A percentile compares a stretch with the other conserved stretches of the same genome.
Evolutionary conservation across 2,888 invertebrate species (phyloP).

Genomic region (Hofmannophila pseudospretella): DNA sequence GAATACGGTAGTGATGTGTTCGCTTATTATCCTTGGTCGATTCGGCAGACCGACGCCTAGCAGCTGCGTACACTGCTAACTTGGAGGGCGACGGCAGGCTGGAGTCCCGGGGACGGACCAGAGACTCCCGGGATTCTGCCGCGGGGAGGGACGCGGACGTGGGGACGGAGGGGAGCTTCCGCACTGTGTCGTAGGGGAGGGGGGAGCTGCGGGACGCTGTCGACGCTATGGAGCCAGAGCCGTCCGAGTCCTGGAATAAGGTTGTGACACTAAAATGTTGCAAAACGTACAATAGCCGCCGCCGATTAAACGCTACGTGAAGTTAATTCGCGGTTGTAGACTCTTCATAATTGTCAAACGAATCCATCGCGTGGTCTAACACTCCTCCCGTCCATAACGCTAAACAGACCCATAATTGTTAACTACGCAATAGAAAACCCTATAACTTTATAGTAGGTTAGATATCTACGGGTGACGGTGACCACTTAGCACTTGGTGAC

Average conservation of each 20-base stretch:
- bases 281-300: too few species aligned
- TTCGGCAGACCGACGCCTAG: slow-evolving; percentile 74
- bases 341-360: too few species aligned
- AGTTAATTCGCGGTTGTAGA: too few species aligned
- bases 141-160: slow-evolving; percentile 71
- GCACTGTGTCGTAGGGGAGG: slow-evolving; percentile 62
- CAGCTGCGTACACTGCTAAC: slow-evolving; percentile 77
- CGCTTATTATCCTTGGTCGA: slow-evolving; percentile 78
- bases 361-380: too few species aligned
- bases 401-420: too few species aligned
- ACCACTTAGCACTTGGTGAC: too few species aligned
- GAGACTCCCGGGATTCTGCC: slow-evolving; percentile 70
- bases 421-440: too few species aligned
- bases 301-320: too few species aligned
- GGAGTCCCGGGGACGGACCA: slow-evolving; percentile 65
- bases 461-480: too few species aligned
- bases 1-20: slow-evolving; percentile 85
- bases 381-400: too few species aligned
- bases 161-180: slow-evolving; percentile 67
- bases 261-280: too few species aligned
- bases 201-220: slow-evolving; percentile 65
- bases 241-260: slow-evolving; percentile 58
- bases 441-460: too few species aligned
- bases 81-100: slow-evolving; percentile 81
- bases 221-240: slow-evolving; percentile 67